Conservation (phyloP, 2,113 vertebrate species). For the Lophochroa leadbeateri region DNA sequence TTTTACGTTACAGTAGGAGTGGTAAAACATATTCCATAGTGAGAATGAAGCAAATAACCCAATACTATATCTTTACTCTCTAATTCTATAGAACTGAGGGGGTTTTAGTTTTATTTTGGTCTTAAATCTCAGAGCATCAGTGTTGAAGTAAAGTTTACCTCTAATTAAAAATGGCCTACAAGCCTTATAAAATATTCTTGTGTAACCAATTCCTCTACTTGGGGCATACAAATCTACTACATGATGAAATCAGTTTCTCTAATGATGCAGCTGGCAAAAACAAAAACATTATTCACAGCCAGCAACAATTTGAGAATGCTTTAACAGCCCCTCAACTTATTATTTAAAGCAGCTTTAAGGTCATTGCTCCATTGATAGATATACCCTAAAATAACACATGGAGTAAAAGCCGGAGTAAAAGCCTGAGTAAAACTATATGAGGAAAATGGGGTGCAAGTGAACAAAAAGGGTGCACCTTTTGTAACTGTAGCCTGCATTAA, state of each 20-base stretch:
- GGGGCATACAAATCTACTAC: neutral
- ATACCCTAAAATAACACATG: neutral
- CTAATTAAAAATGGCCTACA: conserved; percentile 38
- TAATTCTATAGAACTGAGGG: neutral
- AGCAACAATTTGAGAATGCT: neutral
- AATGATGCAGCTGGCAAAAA: conserved; percentile 29
- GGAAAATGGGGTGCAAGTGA: neutral
- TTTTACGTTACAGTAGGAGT: neutral
- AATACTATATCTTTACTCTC: neutral
- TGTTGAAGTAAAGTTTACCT: conserved; percentile 6
- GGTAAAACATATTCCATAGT: neutral
- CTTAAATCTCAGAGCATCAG: neutral
- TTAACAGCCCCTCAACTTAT: neutral
- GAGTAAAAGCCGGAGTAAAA: neutral
- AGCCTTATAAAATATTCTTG: neutral
- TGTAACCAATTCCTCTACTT: conserved; percentile 8
- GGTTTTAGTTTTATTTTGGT: neutral
- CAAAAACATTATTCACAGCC: conserved; percentile 34
- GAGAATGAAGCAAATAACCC: neutral
- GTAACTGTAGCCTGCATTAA: neutral
- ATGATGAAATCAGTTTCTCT: conserved; percentile 19
- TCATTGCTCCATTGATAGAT: neutral
- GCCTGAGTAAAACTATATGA: neutral
- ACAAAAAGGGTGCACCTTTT: neutral
- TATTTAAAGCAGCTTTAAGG: neutral